phyloP scores from a whole-genome alignment of 1,140 invertebrate genomes.

The Sycophaga agraensis region DNA sequence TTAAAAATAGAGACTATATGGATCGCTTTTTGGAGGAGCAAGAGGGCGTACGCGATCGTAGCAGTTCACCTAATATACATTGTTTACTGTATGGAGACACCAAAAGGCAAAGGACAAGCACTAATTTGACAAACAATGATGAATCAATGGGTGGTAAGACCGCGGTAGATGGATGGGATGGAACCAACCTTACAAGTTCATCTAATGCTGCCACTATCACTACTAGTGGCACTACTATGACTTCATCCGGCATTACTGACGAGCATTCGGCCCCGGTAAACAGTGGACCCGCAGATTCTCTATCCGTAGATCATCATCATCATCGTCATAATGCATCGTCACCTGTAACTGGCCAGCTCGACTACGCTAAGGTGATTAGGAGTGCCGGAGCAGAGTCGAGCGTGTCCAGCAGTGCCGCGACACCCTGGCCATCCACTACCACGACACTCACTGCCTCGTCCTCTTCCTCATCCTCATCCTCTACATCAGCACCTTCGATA shows the following conservation, averaged over 20 bases:
- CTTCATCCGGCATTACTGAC: not conserved
- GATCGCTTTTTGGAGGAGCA: constrained; percentile 74
- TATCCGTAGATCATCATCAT: constrained; percentile 15
- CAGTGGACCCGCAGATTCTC: constrained; percentile 10
- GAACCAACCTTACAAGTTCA: not conserved
- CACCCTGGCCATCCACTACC: constrained; percentile 14
- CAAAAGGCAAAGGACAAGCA: constrained; percentile 58
- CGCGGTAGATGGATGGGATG: not conserved
- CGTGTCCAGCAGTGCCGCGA: constrained; percentile 22
- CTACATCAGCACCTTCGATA: not conserved
- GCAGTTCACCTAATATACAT: constrained; percentile 63
- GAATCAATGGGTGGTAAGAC: not conserved
- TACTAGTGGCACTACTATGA: constrained; percentile 10
- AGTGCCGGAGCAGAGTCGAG: not conserved
- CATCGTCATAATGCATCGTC: constrained; percentile 10
- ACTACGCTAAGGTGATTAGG: constrained; percentile 7
- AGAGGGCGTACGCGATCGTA: constrained; percentile 60
- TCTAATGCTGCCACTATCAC: not conserved
- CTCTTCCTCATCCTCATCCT: constrained; percentile 23
- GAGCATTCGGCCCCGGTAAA: constrained; percentile 10
- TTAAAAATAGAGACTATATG: constrained; percentile 76
- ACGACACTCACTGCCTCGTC: not conserved
- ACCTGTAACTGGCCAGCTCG: not conserved
- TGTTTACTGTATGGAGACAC: constrained; percentile 66
- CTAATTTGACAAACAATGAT: constrained; percentile 8